Evolutionary conservation across 2,888 invertebrate species (phyloP), one percentile per base, ranked within the genome.

Genomic region (Folsomia candida): DNA sequence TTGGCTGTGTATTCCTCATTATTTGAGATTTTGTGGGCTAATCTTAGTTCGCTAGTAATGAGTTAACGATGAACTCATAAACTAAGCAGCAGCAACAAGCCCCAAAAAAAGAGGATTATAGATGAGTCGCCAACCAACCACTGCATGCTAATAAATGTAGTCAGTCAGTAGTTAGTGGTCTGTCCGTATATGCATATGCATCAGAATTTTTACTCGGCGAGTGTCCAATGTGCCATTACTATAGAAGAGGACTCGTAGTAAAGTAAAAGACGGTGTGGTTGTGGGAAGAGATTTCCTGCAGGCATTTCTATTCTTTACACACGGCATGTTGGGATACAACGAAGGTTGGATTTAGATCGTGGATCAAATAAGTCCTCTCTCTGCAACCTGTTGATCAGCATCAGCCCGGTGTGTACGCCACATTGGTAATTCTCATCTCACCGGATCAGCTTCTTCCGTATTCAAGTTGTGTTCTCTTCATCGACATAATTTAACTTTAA

Each of bases 331-430:
- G 25, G n/a, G 51, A 25, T 63, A 24, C 57, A 18, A 60, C 59
- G 47, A 69, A 69, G 67, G 67, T 61, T 69, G 63, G 63, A 68
- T 65, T 25, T 9, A 26, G 22, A 63, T 67, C 51, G 37, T 54
- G 54, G 18, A 54, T 54, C 20, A 70, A 67, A 70, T 70, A 62
- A 62, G 37, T 58, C 66, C 67, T 70, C 37, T 14, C 25, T 58
- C 64, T 61, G 60, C 66, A 70, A 70, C 66, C 66, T 70, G 70
- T 66, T 70, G 70, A 70, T 70, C 60, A 70, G 65, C 70, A 70
- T 20, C 51, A 61, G 20, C 9, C 64, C 24, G 22, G 37, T 64
- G 24, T 65, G 47, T 27, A 58, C 14, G 37, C 4, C 4, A 37
- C 14, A 37, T 37, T 37, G 37, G 37, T 9, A 37, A 37, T 37